phyloP scores from a whole-genome alignment of 2,113 vertebrate genomes.

The Sphaerodactylus townsendi region DNA sequence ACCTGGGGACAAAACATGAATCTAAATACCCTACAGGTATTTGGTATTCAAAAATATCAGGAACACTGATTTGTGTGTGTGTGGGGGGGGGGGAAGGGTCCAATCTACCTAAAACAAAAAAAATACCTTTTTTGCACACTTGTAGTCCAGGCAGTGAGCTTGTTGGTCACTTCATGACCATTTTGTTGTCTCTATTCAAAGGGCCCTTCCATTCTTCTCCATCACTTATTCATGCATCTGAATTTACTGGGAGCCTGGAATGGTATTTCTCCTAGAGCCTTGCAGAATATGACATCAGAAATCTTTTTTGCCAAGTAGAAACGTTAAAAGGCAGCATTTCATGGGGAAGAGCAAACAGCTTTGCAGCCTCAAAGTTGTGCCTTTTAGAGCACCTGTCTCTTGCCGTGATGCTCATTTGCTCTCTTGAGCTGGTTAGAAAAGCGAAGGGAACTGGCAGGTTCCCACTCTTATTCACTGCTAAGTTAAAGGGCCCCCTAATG shows the following conservation, averaged over 20 bases:
- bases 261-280: background rate
- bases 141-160: accelerated
- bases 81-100: too few species aligned
- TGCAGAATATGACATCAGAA: slow-evolving; percentile 19
- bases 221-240: background rate
- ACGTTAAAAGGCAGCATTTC: background rate
- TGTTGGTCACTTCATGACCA: accelerated
- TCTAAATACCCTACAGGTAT: too few species aligned
- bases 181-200: background rate
- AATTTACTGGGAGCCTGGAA: accelerated
- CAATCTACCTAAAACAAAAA: too few species aligned
- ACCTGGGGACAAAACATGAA: too few species aligned
- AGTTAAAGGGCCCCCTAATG: background rate
- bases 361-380: accelerated
- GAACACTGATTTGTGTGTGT: too few species aligned
- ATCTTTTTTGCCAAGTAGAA: background rate
- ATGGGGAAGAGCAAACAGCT: background rate
- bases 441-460: background rate
- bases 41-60: too few species aligned
- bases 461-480: background rate
- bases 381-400: accelerated
- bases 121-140: too few species aligned
- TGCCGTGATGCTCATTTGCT: accelerated
- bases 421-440: background rate
- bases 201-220: background rate